These are phyloP conservation scores for Chymomyza caudatula DNA, from an alignment of 2,888 invertebrate genomes.

Conservation along the genomic window DNA sequence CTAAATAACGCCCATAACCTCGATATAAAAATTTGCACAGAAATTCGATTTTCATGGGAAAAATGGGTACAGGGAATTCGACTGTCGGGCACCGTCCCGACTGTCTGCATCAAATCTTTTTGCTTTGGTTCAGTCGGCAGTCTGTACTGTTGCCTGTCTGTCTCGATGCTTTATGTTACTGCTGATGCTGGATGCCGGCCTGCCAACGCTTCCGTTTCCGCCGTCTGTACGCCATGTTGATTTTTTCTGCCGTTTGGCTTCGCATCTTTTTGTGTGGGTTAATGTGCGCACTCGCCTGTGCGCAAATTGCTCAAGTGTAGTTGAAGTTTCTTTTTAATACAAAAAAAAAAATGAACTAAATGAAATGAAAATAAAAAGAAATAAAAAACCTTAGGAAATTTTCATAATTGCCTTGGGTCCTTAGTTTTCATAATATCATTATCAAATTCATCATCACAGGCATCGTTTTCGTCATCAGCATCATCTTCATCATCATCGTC, in stretches of 20 bases:
- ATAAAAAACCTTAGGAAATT: conserved; percentile 40
- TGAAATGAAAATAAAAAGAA: conserved; percentile 1
- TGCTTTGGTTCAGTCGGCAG: neutral
- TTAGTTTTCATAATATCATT: conserved; percentile 62
- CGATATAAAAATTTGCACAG: too few relatives aligned
- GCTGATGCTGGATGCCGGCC: conserved; percentile 32
- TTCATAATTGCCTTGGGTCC: conserved; percentile 59
- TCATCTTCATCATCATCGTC: conserved; percentile 17
- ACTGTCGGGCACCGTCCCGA: neutral
- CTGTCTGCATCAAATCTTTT: conserved; percentile 21
- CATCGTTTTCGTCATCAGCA: conserved; percentile 5
- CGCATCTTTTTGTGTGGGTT: conserved; percentile 37
- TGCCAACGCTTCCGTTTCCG: conserved; percentile 72
- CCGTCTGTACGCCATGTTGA: conserved; percentile 65
- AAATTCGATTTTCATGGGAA: too few relatives aligned
- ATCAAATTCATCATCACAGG: conserved; percentile 15
- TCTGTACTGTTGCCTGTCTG: neutral
- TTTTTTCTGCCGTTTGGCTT: conserved; percentile 43
- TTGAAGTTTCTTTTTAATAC: conserved; percentile 48
- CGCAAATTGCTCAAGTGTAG: conserved; percentile 73
- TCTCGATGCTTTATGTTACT: neutral
- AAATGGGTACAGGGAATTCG: too few relatives aligned
- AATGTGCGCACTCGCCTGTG: conserved; percentile 72
- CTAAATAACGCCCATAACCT: too few relatives aligned
- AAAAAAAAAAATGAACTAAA: conserved; percentile 3